Conservation (phyloP, 2,888 invertebrate genomes). For the Acleris cristana region DNA sequence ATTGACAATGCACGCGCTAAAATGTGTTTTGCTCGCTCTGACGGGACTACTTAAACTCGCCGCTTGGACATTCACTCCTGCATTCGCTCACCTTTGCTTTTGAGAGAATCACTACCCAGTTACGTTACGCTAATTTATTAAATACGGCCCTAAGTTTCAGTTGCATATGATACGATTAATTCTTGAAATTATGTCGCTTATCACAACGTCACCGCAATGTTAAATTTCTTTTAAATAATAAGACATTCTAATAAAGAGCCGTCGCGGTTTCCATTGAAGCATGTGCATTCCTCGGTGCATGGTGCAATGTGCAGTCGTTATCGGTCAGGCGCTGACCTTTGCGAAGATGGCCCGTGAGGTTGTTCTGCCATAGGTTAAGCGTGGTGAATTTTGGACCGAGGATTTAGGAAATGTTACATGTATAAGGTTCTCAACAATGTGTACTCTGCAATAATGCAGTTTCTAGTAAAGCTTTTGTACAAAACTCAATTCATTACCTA, state of each 20-base stretch:
- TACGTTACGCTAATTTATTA: no score
- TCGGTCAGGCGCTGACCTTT: constrained; percentile 77
- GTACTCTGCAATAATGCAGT: not conserved
- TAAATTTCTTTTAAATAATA: not conserved
- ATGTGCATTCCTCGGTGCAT: constrained; percentile 41
- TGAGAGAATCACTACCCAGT: no score
- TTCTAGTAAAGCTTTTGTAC: not conserved
- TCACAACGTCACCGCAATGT: no score
- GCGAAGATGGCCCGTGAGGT: constrained; percentile 62
- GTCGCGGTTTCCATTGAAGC: constrained; percentile 6
- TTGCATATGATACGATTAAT: no score
- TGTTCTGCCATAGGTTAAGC: constrained; percentile 10
- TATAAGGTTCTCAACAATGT: not conserved
- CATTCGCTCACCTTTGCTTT: no score
- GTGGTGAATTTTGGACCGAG: constrained; percentile 14
- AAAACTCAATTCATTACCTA: not conserved
- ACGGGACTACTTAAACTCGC: no score
- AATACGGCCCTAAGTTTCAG: no score
- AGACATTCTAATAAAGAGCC: not conserved
- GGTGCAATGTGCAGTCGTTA: constrained; percentile 76
- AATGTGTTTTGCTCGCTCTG: no score
- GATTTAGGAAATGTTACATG: constrained; percentile 3
- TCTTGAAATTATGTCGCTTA: no score
- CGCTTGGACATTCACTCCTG: no score
- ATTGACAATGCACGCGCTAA: no score